Evolutionary conservation across 2,113 vertebrate species (phyloP), one percentile per base, ranked within the genome.

Genomic region (Megaceryle torquata): DNA sequence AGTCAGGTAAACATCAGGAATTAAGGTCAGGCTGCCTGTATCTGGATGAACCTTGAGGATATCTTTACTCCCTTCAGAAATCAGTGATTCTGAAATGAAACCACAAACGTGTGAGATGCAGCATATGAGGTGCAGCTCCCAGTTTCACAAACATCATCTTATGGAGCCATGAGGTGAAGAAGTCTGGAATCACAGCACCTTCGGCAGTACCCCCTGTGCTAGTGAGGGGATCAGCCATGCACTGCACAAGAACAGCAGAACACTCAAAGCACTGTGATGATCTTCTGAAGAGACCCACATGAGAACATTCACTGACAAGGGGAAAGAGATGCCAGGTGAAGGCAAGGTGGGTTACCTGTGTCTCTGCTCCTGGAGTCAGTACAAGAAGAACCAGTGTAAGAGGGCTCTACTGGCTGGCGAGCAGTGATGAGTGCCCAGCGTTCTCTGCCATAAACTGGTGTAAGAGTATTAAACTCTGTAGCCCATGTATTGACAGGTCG

Each of bases 391-490:
- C 88, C 94, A 41, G 75, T 11, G 5, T 63, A 89, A 31, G 43
- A 87, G 39, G 35, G 39, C 5, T 97, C 97, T 67, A 63, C 60
- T 33, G 92, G 93, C 81, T 96, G 97, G 56, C 88, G 97, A 59
- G 98, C 91, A 26, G 97, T 77, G 78, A 97, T 41, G 2, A 97
- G 91, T 3, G 97, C 96, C 97, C 98, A 98, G 35, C 76, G 74
- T 9, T 97, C 86, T 81, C 82, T 95, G 90, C 98, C 98, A 71
- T 97, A 98, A 51, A 99, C 96, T 2, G 98, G 97, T 69, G 96
- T 97, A 67, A 99, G 96, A 0, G 98, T 99, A 96, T 99, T 99
- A 56, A 99, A 99, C 86, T 98, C 97, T 35, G 74, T 64, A 15
- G 98, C 98, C 99, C 99, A 99, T 7, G 94, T 96, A 82, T 98